These are phyloP conservation scores for Cerastis rubricosa DNA, from an alignment of 2,888 invertebrate species.

Conservation along the genomic window DNA sequence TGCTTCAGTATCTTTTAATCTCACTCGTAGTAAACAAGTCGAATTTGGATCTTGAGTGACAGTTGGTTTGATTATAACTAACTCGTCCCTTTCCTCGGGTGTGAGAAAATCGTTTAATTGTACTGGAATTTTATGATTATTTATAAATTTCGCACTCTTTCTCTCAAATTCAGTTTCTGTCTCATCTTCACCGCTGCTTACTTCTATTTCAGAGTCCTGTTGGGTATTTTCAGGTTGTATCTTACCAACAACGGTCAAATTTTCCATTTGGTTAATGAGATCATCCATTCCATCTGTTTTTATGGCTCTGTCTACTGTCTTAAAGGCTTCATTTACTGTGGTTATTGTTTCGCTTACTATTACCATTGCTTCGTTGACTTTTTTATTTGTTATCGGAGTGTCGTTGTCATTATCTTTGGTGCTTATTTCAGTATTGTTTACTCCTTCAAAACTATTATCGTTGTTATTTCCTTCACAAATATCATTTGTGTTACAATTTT, in stretches of 20 bases:
- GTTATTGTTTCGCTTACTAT: slow-evolving; percentile 36
- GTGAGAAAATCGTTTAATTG: background rate
- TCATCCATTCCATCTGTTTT: slow-evolving; percentile 42
- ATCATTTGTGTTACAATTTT: slow-evolving; percentile 4
- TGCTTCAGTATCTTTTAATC: background rate
- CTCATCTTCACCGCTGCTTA: slow-evolving; percentile 18
- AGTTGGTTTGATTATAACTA: background rate
- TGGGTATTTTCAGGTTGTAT: background rate
- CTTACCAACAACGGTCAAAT: slow-evolving; percentile 12
- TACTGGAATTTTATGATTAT: background rate
- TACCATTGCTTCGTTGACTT: slow-evolving; percentile 36
- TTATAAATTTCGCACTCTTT: background rate
- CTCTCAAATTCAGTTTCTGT: background rate
- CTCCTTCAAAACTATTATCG: background rate
- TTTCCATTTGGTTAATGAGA: slow-evolving; percentile 34
- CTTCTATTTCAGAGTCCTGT: slow-evolving; percentile 40
- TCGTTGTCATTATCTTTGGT: background rate
- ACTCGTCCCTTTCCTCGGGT: background rate
- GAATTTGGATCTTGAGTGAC: background rate
- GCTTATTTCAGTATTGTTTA: background rate
- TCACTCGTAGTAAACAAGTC: background rate
- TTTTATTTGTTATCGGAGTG: slow-evolving; percentile 1
- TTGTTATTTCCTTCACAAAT: background rate
- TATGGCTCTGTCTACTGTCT: slow-evolving; percentile 2
- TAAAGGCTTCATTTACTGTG: slow-evolving; percentile 18